Percentiles rank a stretch among this genome's conserved stretches.
phyloP scores from a whole-genome alignment of 1,140 invertebrate genomes.

The Zaprionus ornatus region DNA sequence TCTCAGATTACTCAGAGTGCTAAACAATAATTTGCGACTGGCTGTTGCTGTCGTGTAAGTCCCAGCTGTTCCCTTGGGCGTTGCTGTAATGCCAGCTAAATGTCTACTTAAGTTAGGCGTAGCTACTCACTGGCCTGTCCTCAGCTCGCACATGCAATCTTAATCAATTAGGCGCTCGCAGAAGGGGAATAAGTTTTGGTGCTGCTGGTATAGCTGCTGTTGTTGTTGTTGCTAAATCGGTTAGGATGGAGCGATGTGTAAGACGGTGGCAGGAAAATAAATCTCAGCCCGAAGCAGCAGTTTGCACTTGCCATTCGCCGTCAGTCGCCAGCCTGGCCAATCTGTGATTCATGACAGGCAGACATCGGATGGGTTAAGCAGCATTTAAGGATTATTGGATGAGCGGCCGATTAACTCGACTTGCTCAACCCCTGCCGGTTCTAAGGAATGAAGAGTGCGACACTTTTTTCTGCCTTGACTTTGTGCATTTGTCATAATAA shows the following conservation, averaged over 20 bases:
- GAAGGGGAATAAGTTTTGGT: constrained; percentile 33
- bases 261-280: constrained; percentile 46
- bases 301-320: neutral
- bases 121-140: constrained; percentile 6
- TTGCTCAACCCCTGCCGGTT: neutral
- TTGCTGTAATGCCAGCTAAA: constrained; percentile 60
- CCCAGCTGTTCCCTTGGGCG: constrained; percentile 15
- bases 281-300: neutral
- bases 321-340: neutral
- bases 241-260: constrained; percentile 34
- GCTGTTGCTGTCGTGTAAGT: constrained; percentile 26
- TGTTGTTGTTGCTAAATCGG: neutral
- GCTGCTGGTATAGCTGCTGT: neutral
- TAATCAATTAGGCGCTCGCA: constrained; percentile 15
- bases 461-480: constrained; percentile 42
- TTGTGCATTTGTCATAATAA: constrained; percentile 74
- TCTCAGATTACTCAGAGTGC: constrained; percentile 9
- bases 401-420: constrained; percentile 21
- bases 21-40: constrained; percentile 24
- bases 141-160: neutral
- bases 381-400: constrained; percentile 52
- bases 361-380: constrained; percentile 7
- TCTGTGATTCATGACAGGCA: constrained; percentile 35
- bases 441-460: constrained; percentile 20
- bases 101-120: constrained; percentile 67